Conservation (phyloP, 2,888 invertebrate genomes). For the Imbricaverruca yamaguchii region DNA sequence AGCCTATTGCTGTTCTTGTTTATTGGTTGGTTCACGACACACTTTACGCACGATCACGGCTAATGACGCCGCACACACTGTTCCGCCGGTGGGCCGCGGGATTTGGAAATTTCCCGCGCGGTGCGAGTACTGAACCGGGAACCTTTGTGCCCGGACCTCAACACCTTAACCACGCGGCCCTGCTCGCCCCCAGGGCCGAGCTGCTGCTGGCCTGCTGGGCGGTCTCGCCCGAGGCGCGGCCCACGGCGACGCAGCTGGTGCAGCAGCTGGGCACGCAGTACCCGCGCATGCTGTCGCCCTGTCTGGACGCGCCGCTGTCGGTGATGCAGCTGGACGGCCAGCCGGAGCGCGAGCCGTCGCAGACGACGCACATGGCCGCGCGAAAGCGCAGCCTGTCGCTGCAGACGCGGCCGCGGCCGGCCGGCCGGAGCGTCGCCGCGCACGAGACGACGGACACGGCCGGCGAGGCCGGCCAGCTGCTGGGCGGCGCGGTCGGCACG, state of each 20-base stretch:
- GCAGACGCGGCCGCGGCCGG: background rate
- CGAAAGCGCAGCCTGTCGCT: background rate
- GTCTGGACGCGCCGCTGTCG: conserved; percentile 64
- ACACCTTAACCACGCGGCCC: too few relatives aligned
- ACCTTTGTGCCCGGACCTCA: too few relatives aligned
- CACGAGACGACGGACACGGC: background rate
- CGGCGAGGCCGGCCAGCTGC: background rate
- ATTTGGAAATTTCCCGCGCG: too few relatives aligned
- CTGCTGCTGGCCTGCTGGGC: conserved; percentile 75
- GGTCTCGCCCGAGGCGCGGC: conserved; percentile 58
- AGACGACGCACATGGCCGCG: background rate
- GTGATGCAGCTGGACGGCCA: background rate
- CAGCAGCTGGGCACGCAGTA: conserved; percentile 64
- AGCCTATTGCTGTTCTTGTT: too few relatives aligned
- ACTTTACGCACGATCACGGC: too few relatives aligned
- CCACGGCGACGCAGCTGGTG: conserved; percentile 67
- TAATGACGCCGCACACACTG: too few relatives aligned
- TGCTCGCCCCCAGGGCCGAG: conserved; percentile 51
- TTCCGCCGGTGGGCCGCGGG: too few relatives aligned
- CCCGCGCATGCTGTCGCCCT: conserved; percentile 66
- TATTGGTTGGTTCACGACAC: too few relatives aligned
- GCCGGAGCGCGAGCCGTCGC: background rate
- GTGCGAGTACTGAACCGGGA: too few relatives aligned
- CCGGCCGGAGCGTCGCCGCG: background rate
- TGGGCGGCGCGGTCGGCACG: background rate